These are phyloP conservation scores for Thalassophryne amazonica DNA, from an alignment of 2,797 vertebrate genomes.

Conservation along the genomic window DNA sequence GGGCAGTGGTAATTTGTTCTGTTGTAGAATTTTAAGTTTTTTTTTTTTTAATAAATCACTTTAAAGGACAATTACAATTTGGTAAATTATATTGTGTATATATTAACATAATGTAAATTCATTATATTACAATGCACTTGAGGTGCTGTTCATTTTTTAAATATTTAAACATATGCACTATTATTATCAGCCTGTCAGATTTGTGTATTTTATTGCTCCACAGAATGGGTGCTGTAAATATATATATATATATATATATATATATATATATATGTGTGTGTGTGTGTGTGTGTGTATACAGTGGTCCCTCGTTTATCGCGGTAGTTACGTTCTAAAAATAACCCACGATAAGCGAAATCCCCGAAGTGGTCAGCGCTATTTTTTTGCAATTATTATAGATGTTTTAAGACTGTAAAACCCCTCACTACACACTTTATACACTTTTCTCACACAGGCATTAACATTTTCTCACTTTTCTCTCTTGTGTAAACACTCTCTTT, in stretches of 20 bases:
- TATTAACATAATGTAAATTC: constrained; percentile 35
- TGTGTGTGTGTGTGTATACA: too few relatives aligned
- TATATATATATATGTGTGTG: constrained; percentile 50
- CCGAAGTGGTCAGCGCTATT: too few relatives aligned
- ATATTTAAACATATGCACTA: neutral
- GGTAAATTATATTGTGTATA: constrained; percentile 7
- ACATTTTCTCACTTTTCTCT: too few relatives aligned
- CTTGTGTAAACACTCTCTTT: too few relatives aligned
- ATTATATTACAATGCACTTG: neutral
- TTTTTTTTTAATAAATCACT: constrained; percentile 4
- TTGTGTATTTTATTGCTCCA: constrained; percentile 7
- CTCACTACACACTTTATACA: too few relatives aligned
- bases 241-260: constrained; percentile 33
- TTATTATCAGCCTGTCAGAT: constrained; percentile 1
- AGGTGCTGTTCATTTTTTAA: neutral
- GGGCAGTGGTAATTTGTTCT: neutral
- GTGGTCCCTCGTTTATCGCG: too few relatives aligned
- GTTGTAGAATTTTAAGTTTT: constrained; percentile 9
- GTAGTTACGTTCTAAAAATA: too few relatives aligned
- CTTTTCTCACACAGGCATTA: too few relatives aligned
- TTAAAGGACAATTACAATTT: constrained; percentile 14
- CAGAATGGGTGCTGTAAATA: constrained; percentile 39
- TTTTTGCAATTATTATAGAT: too few relatives aligned
- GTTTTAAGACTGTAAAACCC: too few relatives aligned
- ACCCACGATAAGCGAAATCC: too few relatives aligned